A percentile compares a stretch with the other conserved stretches of the same genome.
phyloP scores from a whole-genome alignment of 1,140 invertebrate species.

The Drosophila setifemur region DNA sequence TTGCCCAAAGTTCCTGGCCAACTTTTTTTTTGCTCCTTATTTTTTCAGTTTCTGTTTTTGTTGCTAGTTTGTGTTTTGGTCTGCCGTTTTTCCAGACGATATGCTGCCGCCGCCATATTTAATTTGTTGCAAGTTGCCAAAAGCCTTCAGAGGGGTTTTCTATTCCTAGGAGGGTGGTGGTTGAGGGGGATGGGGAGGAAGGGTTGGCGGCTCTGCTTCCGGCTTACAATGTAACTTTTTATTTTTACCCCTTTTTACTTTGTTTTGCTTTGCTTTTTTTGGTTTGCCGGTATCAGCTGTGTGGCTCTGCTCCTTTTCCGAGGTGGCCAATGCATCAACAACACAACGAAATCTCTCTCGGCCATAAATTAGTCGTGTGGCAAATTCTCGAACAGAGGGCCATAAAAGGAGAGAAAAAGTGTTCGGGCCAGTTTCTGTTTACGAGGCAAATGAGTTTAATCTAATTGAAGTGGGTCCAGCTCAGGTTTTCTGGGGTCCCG shows the following conservation, averaged over 20 bases:
- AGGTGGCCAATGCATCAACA: constrained; percentile 60
- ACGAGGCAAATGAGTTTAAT: constrained; percentile 64
- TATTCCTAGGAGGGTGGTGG: no score
- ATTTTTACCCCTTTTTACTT: not conserved
- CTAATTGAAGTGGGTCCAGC: constrained; percentile 65
- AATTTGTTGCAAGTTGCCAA: constrained; percentile 67
- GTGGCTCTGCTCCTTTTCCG: constrained; percentile 13
- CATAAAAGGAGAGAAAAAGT: constrained; percentile 30
- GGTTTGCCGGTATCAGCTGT: constrained; percentile 16
- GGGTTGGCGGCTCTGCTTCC: constrained; percentile 41
- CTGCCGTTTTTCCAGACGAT: constrained; percentile 77
- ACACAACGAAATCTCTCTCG: constrained; percentile 55
- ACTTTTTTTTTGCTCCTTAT: constrained; percentile 7
- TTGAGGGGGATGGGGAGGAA: not conserved
- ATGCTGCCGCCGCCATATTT: constrained; percentile 75
- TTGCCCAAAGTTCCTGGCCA: constrained; percentile 46
- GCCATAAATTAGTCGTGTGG: constrained; percentile 67
- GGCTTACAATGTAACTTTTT: constrained; percentile 29
- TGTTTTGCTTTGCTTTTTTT: not conserved
- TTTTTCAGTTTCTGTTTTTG: constrained; percentile 16
- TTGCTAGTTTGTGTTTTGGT: constrained; percentile 69
- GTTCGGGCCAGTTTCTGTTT: constrained; percentile 14
- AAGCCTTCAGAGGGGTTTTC: not conserved
- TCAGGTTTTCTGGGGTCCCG: no score
- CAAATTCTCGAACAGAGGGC: constrained; percentile 50